These are phyloP conservation scores for Eutrigla gurnardus DNA, from an alignment of 2,797 vertebrate genomes.

Conservation along the genomic window DNA sequence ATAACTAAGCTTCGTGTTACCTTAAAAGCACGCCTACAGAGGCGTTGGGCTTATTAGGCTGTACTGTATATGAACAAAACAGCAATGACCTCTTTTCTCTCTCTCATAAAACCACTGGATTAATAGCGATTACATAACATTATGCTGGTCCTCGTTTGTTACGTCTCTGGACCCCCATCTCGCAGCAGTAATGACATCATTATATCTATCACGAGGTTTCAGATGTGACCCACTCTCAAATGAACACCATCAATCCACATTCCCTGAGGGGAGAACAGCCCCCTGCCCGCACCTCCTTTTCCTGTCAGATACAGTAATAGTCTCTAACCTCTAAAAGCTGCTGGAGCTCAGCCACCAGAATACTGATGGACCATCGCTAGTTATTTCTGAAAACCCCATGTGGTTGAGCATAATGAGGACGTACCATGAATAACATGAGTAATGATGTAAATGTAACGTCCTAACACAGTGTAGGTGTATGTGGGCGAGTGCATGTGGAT, in stretches of 20 bases:
- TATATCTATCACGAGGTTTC: slow-evolving; percentile 66
- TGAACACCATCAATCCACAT: slow-evolving; percentile 70
- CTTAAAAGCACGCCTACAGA: background rate
- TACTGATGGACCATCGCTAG: slow-evolving; percentile 40
- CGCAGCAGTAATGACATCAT: slow-evolving; percentile 58
- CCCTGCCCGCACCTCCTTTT: slow-evolving; percentile 29
- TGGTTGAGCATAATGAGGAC: slow-evolving; percentile 16
- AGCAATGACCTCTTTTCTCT: background rate
- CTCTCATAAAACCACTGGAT: background rate
- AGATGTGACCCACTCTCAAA: slow-evolving; percentile 68
- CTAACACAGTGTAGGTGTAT: background rate
- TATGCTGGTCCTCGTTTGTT: slow-evolving; percentile 12
- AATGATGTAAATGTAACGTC: slow-evolving; percentile 4
- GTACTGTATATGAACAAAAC: background rate
- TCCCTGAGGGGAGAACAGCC: slow-evolving; percentile 52
- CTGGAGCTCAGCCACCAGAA: slow-evolving; percentile 38
- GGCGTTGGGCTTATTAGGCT: background rate
- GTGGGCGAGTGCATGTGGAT: background rate
- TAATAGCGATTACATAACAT: slow-evolving; percentile 37
- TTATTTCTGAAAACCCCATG: slow-evolving; percentile 18
- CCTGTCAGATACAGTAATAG: slow-evolving; percentile 51
- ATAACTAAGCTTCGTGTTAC: background rate
- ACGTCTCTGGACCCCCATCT: background rate
- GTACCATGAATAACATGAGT: slow-evolving; percentile 1
- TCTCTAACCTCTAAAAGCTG: slow-evolving; percentile 43